Base-by-base conservation (phyloP, 2,888 invertebrate genomes). In the Drosophila nr. perissopoda region DNA sequence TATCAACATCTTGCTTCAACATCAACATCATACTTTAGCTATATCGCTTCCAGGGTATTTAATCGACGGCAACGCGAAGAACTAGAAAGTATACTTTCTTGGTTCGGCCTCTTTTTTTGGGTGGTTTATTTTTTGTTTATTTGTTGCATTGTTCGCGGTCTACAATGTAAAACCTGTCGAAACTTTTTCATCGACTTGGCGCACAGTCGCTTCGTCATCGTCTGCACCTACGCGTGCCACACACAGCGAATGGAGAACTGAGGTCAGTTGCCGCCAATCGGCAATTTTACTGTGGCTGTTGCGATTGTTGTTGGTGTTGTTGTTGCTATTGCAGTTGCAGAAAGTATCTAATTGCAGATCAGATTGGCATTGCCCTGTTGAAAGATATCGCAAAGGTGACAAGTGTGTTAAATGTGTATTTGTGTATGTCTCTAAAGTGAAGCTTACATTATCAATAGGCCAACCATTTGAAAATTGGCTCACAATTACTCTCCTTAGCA, bases 91-190 rank as follows among this genome's bases (percentile, higher is more conserved):
- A n/a, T 10, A 27, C 10, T 34, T 51, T 27, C 18, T 16, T 27
- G 45, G 45, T 16, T 45, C 45, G 45, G 25, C 45, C 13, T 49
- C 7, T n/a, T 10, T 31, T 66, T 52, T 45, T 27, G 29, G 27
- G 16, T 16, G 18, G 11, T 25, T 11, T 36, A 33, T n/a, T 56
- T 52, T 42, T 69, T 60, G 38, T 51, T 21, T 38, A 78, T 63
- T 80, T 82, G 69, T 70, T 73, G 80, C 82, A 68, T 78, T 85
- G 71, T 67, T 67, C 52, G 76, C 73, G 87, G 87, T 82, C 87
- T 82, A 82, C 84, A 83, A 79, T 87, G 76, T 71, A 74, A 71
- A 80, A 87, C 83, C 83, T 83, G 83, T 83, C 83, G 83, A 83
- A 87, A 83, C 67, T 83, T 83, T 83, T 80, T 69, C 83, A 82